Conservation (phyloP, 2,113 vertebrate genomes). For the Amphiprion ocellaris region DNA sequence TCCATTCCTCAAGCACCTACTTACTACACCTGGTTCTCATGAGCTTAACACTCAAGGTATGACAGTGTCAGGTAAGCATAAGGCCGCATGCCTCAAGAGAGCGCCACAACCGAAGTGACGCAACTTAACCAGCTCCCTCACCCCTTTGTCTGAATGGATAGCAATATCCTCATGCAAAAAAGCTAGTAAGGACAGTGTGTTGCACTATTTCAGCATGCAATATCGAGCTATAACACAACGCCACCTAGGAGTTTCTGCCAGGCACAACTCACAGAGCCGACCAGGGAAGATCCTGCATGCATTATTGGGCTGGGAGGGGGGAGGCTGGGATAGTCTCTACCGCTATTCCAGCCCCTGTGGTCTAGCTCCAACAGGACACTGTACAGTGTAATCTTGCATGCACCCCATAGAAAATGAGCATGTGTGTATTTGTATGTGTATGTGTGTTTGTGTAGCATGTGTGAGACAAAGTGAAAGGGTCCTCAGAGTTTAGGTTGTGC, state of each 20-base stretch:
- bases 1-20: constrained; percentile 35
- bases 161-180: constrained; percentile 85
- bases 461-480: constrained; percentile 19
- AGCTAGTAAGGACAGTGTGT: constrained; percentile 82
- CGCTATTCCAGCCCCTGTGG: constrained; percentile 64
- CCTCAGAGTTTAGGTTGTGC: constrained; percentile 34
- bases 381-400: constrained; percentile 79
- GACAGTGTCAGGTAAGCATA: constrained; percentile 66
- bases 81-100: constrained; percentile 56
- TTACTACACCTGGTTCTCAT: constrained; percentile 18
- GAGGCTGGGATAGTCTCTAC: constrained; percentile 59
- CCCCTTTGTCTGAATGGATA: constrained; percentile 61
- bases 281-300: constrained; percentile 81
- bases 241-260: constrained; percentile 75
- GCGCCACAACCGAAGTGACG: constrained; percentile 43
- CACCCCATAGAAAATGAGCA: constrained; percentile 67
- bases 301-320: constrained; percentile 66
- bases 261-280: constrained; percentile 77
- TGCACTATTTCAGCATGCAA: constrained; percentile 87
- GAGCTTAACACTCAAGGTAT: constrained; percentile 18
- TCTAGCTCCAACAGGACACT: constrained; percentile 70
- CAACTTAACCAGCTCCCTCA: constrained; percentile 46
- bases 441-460: constrained; percentile 44
- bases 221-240: constrained; percentile 85
- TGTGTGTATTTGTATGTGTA: constrained; percentile 38